Conservation (phyloP, 2,113 vertebrate genomes). For the cattle (Bos taurus) region ARS-UCD2.0 NC_037342.1:59026001-59026500, state of each 20-base stretch:
- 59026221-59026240: neutral
- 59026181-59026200: neutral
- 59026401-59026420: neutral
- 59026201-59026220: neutral
- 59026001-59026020: neutral
- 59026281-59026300: conserved; percentile 29
- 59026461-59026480: neutral
- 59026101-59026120: neutral
- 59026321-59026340: neutral
- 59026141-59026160: neutral
- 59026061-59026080: neutral
- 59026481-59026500: neutral
- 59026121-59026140: neutral
- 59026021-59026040: neutral
- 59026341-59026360: neutral
- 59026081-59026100: neutral
- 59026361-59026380: neutral
- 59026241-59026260: neutral
- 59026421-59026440: neutral
- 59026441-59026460: neutral
- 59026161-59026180: neutral
- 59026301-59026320: neutral
- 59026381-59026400: neutral
- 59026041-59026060: neutral
- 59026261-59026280: neutral